A percentile compares a stretch with the other conserved stretches of the same genome.
phyloP scores from a whole-genome alignment of 2,888 invertebrate species.

The Pseudolycoriella hygida region DNA sequence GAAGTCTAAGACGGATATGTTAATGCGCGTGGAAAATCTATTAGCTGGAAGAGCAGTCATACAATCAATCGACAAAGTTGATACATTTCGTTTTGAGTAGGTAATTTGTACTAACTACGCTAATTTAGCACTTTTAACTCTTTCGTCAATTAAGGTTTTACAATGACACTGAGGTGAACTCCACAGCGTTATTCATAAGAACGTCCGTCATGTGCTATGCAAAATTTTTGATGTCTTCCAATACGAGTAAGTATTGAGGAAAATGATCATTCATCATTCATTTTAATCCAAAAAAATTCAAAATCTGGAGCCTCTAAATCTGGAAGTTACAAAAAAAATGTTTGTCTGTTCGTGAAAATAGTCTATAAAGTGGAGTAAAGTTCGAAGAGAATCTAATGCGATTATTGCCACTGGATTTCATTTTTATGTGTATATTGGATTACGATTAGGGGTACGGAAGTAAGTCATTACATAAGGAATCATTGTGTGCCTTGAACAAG shows the following conservation, averaged over 20 bases:
- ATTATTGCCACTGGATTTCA: too few species aligned
- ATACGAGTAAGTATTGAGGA: not conserved
- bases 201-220: conserved; percentile 8
- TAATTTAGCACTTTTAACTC: not conserved
- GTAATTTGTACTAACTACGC: not conserved
- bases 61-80: conserved; percentile 8
- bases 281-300: too few species aligned
- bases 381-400: too few species aligned
- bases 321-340: too few species aligned
- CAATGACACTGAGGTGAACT: conserved; percentile 7
- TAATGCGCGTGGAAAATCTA: conserved; percentile 4
- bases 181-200: conserved; percentile 8
- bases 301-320: too few species aligned
- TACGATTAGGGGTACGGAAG: too few species aligned
- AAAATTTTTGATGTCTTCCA: conserved; percentile 2
- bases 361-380: too few species aligned
- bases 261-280: too few species aligned
- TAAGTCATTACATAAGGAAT: too few species aligned
- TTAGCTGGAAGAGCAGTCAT: conserved; percentile 8
- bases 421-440: too few species aligned
- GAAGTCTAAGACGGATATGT: conserved; percentile 7
- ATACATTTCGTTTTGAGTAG: conserved; percentile 8
- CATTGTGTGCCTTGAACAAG: too few species aligned
- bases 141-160: not conserved
- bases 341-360: too few species aligned